These are phyloP conservation scores for Nymphalis io DNA, from an alignment of 1,140 invertebrate genomes.

Conservation along the genomic window DNA sequence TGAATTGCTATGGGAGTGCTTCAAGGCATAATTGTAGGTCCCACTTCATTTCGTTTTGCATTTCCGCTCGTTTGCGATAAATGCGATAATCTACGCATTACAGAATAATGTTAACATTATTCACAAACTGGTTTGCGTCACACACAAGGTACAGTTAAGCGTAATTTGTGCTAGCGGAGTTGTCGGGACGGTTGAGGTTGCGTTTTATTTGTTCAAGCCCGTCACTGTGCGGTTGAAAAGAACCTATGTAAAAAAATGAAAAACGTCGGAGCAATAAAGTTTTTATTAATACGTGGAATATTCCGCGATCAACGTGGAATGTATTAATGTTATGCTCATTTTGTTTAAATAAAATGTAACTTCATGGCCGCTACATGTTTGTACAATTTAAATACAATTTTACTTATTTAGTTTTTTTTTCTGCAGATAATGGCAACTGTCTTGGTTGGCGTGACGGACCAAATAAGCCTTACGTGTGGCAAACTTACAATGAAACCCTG, in stretches of 20 bases:
- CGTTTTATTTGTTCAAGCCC: slow-evolving; percentile 40
- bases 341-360: not conserved
- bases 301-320: slow-evolving; percentile 39
- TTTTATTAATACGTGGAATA: slow-evolving; percentile 50
- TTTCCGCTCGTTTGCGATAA: slow-evolving; percentile 70
- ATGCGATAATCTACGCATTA: slow-evolving; percentile 66
- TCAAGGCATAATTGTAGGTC: slow-evolving; percentile 54
- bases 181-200: slow-evolving; percentile 43
- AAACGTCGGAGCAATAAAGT: slow-evolving; percentile 38
- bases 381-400: slow-evolving; percentile 19
- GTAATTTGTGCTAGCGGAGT: slow-evolving; percentile 62
- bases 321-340: slow-evolving; percentile 19
- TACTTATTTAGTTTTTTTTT: slow-evolving; percentile 32
- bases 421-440: slow-evolving; percentile 93
- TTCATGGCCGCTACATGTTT: slow-evolving; percentile 21
- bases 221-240: slow-evolving; percentile 21
- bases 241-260: slow-evolving; percentile 37
- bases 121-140: slow-evolving; percentile 54
- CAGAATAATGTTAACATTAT: slow-evolving; percentile 59
- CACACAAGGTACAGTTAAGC: slow-evolving; percentile 55
- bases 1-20: slow-evolving; percentile 48
- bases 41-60: slow-evolving; percentile 53
- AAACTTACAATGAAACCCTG: slow-evolving; percentile 96
- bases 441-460: slow-evolving; percentile 94
- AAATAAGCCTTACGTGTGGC: slow-evolving; percentile 93